These are phyloP conservation scores for Onychomys arenicola DNA, from an alignment of 2,797 vertebrate genomes.

Conservation along the genomic window DNA sequence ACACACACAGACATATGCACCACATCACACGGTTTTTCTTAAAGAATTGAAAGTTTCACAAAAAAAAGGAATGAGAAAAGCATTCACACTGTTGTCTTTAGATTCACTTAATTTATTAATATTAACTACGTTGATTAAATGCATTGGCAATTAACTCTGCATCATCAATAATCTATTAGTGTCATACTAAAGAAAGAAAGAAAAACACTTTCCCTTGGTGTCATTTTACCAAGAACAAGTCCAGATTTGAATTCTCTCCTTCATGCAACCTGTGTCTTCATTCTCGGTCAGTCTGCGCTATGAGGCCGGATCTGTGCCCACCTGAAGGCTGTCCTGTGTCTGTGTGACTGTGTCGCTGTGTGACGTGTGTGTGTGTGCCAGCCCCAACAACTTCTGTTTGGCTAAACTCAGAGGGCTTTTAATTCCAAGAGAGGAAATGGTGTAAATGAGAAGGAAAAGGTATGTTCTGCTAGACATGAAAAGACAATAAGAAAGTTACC, in stretches of 20 bases:
- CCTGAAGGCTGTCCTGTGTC: no score
- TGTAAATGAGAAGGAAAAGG: constrained; percentile 38
- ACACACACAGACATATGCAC: background rate
- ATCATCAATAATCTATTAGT: background rate
- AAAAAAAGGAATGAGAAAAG: background rate
- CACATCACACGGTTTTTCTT: background rate
- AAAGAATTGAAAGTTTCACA: background rate
- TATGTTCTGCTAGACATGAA: background rate
- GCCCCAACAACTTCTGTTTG: background rate
- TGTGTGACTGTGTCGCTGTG: background rate
- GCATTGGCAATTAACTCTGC: background rate
- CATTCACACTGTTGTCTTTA: background rate
- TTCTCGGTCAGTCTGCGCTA: no score
- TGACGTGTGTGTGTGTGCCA: background rate
- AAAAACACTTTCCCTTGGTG: background rate
- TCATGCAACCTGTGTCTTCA: background rate
- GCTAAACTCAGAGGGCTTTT: background rate
- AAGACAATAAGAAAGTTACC: background rate
- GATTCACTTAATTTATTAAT: background rate
- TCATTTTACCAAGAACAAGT: background rate
- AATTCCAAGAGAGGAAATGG: background rate
- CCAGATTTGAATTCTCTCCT: background rate
- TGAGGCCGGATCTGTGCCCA: background rate
- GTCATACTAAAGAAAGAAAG: background rate
- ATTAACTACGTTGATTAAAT: background rate